phyloP scores from a whole-genome alignment of 2,888 invertebrate species.

The Archips crataeganus region DNA sequence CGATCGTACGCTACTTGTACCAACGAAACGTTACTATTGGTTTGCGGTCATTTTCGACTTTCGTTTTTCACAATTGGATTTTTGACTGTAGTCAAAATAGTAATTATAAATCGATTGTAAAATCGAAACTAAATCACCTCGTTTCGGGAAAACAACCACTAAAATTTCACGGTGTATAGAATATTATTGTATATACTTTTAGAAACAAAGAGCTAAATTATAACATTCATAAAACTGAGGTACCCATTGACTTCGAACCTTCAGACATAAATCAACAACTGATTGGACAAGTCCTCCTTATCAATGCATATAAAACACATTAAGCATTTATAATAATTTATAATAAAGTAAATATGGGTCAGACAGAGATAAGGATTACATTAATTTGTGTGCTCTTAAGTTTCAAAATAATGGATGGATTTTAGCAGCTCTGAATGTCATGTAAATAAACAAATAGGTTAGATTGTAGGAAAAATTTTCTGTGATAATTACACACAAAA shows the following conservation, averaged over 20 bases:
- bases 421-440: background rate
- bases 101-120: too few relatives aligned
- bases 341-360: conserved; percentile 49
- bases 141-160: too few relatives aligned
- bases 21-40: too few relatives aligned
- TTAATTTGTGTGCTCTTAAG: background rate
- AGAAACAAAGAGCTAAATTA: background rate
- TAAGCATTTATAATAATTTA: conserved; percentile 46
- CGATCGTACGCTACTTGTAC: too few relatives aligned
- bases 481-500: background rate
- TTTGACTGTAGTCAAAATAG: too few relatives aligned
- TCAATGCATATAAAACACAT: conserved; percentile 52
- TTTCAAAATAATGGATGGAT: background rate
- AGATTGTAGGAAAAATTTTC: background rate
- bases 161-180: too few relatives aligned
- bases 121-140: too few relatives aligned
- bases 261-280: conserved; percentile 28
- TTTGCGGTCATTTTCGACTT: too few relatives aligned
- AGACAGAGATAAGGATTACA: conserved; percentile 27
- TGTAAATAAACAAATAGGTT: background rate
- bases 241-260: background rate
- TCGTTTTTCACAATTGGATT: too few relatives aligned
- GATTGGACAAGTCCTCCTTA: conserved; percentile 46
- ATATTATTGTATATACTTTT: background rate
- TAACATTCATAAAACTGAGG: conserved; percentile 4